These are phyloP conservation scores for Trichacis sp. DNA, from an alignment of 2,888 invertebrate genomes.

Conservation along the genomic window DNA sequence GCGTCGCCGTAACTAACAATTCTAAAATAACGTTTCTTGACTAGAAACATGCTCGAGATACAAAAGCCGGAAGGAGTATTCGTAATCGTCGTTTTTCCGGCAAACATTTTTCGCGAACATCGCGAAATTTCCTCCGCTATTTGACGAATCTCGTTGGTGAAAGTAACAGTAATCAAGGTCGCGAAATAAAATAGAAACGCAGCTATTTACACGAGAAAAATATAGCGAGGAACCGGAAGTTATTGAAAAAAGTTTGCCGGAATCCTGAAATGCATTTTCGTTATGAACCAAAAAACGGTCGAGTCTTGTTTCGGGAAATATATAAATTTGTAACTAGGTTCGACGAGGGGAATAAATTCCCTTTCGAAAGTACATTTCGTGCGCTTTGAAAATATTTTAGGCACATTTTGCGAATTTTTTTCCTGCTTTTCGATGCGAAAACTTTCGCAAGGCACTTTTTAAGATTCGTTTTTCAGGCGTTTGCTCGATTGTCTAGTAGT, in stretches of 20 bases:
- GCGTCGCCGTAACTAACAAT: conserved; percentile 18
- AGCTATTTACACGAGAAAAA: neutral
- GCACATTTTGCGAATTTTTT: no score
- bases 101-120: conserved; percentile 10
- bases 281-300: conserved; percentile 10
- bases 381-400: conserved; percentile 4
- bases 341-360: no score
- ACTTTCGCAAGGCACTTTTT: conserved; percentile 6
- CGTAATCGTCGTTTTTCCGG: conserved; percentile 49
- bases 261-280: conserved; percentile 8
- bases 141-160: neutral
- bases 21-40: conserved; percentile 56
- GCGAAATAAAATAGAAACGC: neutral
- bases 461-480: neutral
- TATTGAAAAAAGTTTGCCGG: neutral
- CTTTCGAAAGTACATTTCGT: neutral
- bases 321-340: no score
- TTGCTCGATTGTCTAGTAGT: conserved; percentile 53
- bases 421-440: neutral
- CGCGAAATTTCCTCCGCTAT: neutral
- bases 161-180: no score
- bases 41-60: conserved; percentile 66
- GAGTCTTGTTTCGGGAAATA: neutral
- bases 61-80: conserved; percentile 64
- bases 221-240: neutral